These are phyloP conservation scores for Pseudobourletiella spinata DNA, from an alignment of 1,140 invertebrate genomes.

Conservation along the genomic window DNA sequence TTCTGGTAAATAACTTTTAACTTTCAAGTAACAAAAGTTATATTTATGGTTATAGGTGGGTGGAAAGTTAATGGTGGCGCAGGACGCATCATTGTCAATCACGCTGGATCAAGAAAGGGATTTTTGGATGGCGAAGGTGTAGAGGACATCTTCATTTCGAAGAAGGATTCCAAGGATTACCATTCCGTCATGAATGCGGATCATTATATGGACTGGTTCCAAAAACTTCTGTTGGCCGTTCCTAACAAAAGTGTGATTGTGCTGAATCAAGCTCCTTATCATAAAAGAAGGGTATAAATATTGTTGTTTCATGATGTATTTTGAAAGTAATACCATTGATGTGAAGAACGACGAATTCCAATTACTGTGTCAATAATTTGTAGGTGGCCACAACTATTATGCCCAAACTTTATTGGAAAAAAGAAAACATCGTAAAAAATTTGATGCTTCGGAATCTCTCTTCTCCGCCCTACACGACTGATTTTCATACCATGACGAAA, in stretches of 20 bases:
- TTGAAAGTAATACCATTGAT: no score
- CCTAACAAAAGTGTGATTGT: conserved; percentile 15
- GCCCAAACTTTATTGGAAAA: no score
- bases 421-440: no score
- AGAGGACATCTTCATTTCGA: conserved; percentile 17
- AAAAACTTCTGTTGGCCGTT: not conserved
- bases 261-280: conserved; percentile 15
- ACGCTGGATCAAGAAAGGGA: conserved; percentile 7
- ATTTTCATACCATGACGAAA: no score
- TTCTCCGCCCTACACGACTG: no score
- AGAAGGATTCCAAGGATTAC: conserved; percentile 16
- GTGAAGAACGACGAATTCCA: no score
- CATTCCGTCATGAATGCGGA: conserved; percentile 17
- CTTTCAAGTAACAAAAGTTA: no score
- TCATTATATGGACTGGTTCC: conserved; percentile 15
- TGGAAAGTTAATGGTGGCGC: conserved; percentile 10
- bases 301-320: no score
- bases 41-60: conserved; percentile 7
- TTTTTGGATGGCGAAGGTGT: conserved; percentile 1
- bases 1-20: no score
- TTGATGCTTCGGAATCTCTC: no score
- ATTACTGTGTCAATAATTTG: no score
- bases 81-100: conserved; percentile 18
- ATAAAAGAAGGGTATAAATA: not conserved
- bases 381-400: no score